Evolutionary conservation across 2,797 vertebrate species (phyloP), one percentile per base, ranked within the genome.

Genomic region (Malurus leucopterus): DNA sequence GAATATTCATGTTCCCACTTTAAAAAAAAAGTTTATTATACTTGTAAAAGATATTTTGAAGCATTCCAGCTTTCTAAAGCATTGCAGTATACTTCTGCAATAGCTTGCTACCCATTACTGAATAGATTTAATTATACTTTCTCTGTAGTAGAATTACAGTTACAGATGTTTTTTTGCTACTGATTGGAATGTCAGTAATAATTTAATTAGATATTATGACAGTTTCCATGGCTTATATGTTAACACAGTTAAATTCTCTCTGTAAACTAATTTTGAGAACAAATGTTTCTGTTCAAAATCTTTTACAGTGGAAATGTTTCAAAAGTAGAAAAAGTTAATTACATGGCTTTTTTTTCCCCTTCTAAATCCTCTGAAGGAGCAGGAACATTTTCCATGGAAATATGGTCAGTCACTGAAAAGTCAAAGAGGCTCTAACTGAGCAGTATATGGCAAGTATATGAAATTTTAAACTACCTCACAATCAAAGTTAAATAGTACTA

Each of bases 401-500:
- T 91, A 95, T 87, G 78, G 91, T 92, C 91, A 94, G 84, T 94
- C 63, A 90, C 68, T 86, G 85, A 91, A 92, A 95, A 91, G 81
- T 80, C 89, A 95, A 93, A 95, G 84, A 95, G 82, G 36, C 61
- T 90, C 89, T 95, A 95, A 95, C 86, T 97, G 89, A 97, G 97
- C 69, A 79, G 90, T 94, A 84, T 95, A 97, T 94, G 96, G 97
- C 97, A 96, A 95, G 90, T 91, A 92, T 93, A 96, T 96, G 97
- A 98, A 97, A 97, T 96, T 96, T 92, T 95, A 97, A 97, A 95
- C 88, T 91, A 86, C 50, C n/a, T 84, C 90, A 87, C 32, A 95
- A 97, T 98, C 72, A 97, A 96, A 96, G 95, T 97, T 96, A 97
- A 97, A 95, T 46, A 93, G 90, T 96, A 92, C 91, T 97, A 97